Base-by-base conservation (phyloP, 2,888 invertebrate species). In the Leucophenga montana region DNA sequence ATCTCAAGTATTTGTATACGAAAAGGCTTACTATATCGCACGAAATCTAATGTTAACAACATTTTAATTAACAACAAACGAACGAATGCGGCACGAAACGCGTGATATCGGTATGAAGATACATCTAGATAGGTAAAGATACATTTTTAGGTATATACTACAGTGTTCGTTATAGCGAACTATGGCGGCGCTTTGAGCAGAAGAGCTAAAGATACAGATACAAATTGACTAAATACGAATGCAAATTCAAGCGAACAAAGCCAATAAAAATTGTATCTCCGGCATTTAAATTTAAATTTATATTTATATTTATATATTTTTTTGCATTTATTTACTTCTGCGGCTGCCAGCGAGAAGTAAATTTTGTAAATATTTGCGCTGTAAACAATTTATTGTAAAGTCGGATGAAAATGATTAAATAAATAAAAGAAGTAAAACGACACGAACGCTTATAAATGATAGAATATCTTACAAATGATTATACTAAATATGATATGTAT, bases 1-100 rank as follows among this genome's bases (percentile, higher is more conserved):
- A 22, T 39, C 39, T 39, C 39, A 39, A 39, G 50, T 77, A 80
- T 84, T 82, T 80, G 80, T 84, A 80, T 80, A 73, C 66, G 73
- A 56, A 39, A 62, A 59, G 79, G 79, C 78, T 74, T 83, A 82
- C 71, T 72, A 70, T 67, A 67, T 75, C 75, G 73, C 75, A 77
- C 82, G 59, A 80, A 84, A 77, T 75, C 81, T 84, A 84, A 84
- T 84, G 81, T 80, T 81, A 84, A 84, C 81, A 81, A 80, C 73
- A 77, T 70, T 81, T 84, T 81, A 81, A 81, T 81, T 81, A 81
- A 76, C 66, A 61, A 39, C 61, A 61, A 61, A 44, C 27, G 61
- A 44, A 18, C 44, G 18, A 39, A 39, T 9, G 16, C 16, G 11
- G 20, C 20, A 53, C 53, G 39, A 61, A 18, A 33, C 18, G 39